Evolutionary conservation across 2,888 invertebrate genomes (phyloP), one percentile per base, ranked within the genome.

Genomic region (Pachliopta kotzebuea): DNA sequence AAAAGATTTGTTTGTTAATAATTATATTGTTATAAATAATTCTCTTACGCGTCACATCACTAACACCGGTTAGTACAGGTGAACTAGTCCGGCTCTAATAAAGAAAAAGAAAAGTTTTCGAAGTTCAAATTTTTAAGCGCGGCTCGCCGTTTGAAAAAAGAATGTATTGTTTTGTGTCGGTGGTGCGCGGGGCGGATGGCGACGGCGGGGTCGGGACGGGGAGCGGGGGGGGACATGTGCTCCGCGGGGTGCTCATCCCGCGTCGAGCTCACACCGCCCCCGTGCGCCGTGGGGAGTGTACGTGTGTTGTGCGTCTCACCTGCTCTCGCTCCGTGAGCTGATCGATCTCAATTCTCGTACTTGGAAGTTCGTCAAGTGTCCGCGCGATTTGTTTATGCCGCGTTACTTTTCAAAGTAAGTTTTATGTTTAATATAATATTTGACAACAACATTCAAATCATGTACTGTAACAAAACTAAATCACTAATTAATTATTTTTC

Each of bases 211-310:
- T 8, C 9, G 9, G 9, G 8, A 11, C 9, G 31, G 31, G 31
- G 1, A 8, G 31, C 31, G 9, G 31, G 31, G 9, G 29, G 31
- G 9, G 31, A 7, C 7, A 29, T 29, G 29, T 6, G 29, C 29
- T 7, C 9, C 9, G 37, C 14, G 37, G 14, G 37, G 37, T 3
- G 37, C 37, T 14, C 37, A 11, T 55, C 60, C 60, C 59, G 59
- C 54, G 31, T 23, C 23, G n/a, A 9, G n/a, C 52, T 52, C 63
- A 65, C 56, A 60, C 60, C 60, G 56, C 65, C 56, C 60, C 65
- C 65, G 65, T n/a, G 26, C 42, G 65, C 55, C 56, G 65, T 60
- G 65, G 60, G 65, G 65, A 65, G 53, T 9, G 60, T 45, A 65
- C 65, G 60, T 57, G 54, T 21, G 23, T 50, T 31, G 60, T 17